A percentile compares a stretch with the other conserved stretches of the same genome.
phyloP scores from a whole-genome alignment of 2,113 vertebrate genomes.

The Octodon degus region DNA sequence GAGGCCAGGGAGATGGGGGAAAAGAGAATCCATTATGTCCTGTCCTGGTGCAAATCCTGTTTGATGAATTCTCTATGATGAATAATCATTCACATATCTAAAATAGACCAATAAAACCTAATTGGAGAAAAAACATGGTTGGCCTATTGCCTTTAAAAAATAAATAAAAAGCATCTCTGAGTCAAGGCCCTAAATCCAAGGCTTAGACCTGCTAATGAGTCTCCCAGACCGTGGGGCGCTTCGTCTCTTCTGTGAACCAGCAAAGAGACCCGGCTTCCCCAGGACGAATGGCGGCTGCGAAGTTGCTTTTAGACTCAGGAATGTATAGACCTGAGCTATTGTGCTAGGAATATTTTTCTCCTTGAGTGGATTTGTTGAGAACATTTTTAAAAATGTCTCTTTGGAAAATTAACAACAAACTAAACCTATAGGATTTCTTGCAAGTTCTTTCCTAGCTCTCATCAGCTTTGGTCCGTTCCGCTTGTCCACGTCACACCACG shows the following conservation, averaged over 20 bases:
- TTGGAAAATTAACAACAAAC: slow-evolving; percentile 11
- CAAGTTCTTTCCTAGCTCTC: not conserved
- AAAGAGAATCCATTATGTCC: not conserved
- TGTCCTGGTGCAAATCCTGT: not conserved
- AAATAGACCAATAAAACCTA: not conserved
- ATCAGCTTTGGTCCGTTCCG: not conserved
- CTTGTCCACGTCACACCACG: not conserved
- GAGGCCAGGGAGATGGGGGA: not conserved
- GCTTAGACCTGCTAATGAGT: not conserved
- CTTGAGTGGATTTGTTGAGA: slow-evolving; percentile 14
- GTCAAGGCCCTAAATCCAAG: not conserved
- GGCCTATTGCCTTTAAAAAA: not conserved
- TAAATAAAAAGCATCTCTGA: not conserved
- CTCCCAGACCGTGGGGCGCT: not conserved
- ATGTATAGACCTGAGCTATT: not conserved
- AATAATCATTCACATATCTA: not conserved
- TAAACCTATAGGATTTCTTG: not conserved
- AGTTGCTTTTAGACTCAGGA: not conserved
- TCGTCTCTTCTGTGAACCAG: not conserved
- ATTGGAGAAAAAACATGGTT: not conserved
- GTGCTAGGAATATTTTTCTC: not conserved
- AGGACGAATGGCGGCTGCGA: not conserved
- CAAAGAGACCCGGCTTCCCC: not conserved
- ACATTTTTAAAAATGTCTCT: not conserved
- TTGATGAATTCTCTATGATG: not conserved